Conservation (phyloP, 2,797 vertebrate genomes). For the Loriculus beryllinus region DNA sequence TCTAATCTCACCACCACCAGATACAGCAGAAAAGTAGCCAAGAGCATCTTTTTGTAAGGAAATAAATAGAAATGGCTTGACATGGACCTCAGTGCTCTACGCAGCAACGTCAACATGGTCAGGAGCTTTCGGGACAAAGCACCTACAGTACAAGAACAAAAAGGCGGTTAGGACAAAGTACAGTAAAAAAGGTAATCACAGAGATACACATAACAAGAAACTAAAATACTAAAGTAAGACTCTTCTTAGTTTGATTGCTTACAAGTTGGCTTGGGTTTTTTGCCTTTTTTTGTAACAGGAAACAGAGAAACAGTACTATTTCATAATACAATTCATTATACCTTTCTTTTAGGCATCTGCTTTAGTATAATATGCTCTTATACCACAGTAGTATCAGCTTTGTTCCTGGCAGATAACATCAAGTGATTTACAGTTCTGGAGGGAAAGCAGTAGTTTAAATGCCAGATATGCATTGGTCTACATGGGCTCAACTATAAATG, state of each 20-base stretch:
- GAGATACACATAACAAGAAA: not conserved
- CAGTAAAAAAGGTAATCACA: not conserved
- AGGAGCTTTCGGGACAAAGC: conserved; percentile 72
- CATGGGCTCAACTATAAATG: not conserved
- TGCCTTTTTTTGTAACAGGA: not conserved
- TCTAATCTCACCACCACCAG: conserved; percentile 87
- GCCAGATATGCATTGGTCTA: not conserved
- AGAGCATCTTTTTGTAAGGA: conserved; percentile 77
- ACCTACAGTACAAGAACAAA: conserved; percentile 71
- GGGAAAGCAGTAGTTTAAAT: not conserved
- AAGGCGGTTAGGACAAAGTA: not conserved
- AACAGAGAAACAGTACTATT: not conserved
- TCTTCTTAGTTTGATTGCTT: not conserved
- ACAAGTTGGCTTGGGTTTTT: not conserved
- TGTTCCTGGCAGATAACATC: not conserved
- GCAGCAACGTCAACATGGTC: conserved; percentile 73
- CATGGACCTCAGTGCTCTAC: conserved; percentile 70
- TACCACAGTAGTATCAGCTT: not conserved
- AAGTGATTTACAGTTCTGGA: not conserved
- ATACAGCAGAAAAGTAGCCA: conserved; percentile 84
- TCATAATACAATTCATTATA: not conserved
- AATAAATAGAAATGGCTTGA: conserved; percentile 70
- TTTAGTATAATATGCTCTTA: not conserved
- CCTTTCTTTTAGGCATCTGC: not conserved
- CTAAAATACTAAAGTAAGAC: not conserved